A percentile compares a stretch with the other conserved stretches of the same genome.
phyloP scores from a whole-genome alignment of 2,888 invertebrate genomes.

The Anthoptus insignis region DNA sequence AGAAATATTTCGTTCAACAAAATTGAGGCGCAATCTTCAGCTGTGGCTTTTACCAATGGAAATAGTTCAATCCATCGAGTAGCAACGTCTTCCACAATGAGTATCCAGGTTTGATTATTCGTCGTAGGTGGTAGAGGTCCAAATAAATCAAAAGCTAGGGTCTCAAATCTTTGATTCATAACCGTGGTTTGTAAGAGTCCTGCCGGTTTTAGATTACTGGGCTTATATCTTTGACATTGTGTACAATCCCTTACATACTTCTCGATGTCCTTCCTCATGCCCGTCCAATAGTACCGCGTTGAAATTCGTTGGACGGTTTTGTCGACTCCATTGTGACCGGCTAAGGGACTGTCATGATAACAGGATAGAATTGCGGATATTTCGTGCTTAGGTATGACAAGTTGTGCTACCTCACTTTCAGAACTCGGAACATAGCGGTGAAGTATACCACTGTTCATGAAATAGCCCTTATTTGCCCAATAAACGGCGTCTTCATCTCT shows the following conservation, averaged over 20 bases:
- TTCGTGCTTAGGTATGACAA: too few relatives aligned
- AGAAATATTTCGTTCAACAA: too few relatives aligned
- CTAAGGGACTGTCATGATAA: too few relatives aligned
- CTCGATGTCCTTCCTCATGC: slow-evolving; percentile 41
- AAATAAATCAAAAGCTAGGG: slow-evolving; percentile 45
- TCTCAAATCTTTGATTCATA: slow-evolving; percentile 38
- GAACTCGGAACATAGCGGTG: neutral
- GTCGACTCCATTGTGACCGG: too few relatives aligned
- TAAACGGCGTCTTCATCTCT: neutral
- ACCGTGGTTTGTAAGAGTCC: slow-evolving; percentile 44
- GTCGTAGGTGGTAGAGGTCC: slow-evolving; percentile 40
- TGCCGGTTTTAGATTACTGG: slow-evolving; percentile 42
- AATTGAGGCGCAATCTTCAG: too few relatives aligned
- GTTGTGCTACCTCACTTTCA: too few relatives aligned
- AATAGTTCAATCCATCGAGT: slow-evolving; percentile 60
- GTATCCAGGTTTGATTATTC: slow-evolving; percentile 38
- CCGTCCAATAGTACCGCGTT: slow-evolving; percentile 41
- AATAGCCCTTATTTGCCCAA: slow-evolving; percentile 48
- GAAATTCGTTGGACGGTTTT: too few relatives aligned
- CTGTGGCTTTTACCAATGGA: slow-evolving; percentile 40
- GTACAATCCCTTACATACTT: slow-evolving; percentile 37
- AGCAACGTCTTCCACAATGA: slow-evolving; percentile 45
- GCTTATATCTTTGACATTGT: slow-evolving; percentile 43
- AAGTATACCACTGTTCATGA: slow-evolving; percentile 39
- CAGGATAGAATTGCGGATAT: too few relatives aligned